These are phyloP conservation scores for Dryadula phaetusa DNA, from an alignment of 2,888 invertebrate species.

Conservation along the genomic window DNA sequence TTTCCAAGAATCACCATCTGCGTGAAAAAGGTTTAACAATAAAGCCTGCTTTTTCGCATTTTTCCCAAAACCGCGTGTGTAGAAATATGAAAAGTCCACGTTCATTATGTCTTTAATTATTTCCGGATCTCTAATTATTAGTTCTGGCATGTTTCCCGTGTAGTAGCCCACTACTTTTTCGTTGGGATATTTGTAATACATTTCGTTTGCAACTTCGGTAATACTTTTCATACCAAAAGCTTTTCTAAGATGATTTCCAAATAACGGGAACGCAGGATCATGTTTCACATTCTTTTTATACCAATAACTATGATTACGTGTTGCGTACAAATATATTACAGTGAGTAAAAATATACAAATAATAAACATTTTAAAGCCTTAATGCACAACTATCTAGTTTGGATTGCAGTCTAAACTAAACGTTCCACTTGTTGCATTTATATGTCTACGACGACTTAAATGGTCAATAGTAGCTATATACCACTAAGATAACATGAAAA, in stretches of 20 bases:
- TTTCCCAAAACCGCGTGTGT: constrained; percentile 48
- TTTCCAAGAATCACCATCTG: constrained; percentile 69
- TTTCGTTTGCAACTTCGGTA: constrained; percentile 51
- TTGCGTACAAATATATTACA: constrained; percentile 34
- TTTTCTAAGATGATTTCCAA: constrained; percentile 60
- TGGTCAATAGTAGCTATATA: background rate
- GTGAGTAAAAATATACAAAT: constrained; percentile 19
- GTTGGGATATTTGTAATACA: constrained; percentile 46
- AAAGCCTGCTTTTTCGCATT: constrained; percentile 53
- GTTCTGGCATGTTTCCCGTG: constrained; percentile 59
- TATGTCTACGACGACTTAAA: background rate
- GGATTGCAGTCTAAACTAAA: background rate
- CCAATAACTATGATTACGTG: constrained; percentile 56
- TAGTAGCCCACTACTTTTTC: constrained; percentile 61
- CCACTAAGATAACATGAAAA: background rate
- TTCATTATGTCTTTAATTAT: constrained; percentile 59
- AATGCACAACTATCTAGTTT: background rate
- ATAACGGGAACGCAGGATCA: constrained; percentile 58
- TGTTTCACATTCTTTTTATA: constrained; percentile 59
- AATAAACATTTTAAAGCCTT: constrained; percentile 21
- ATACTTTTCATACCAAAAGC: constrained; percentile 54
- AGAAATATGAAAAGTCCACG: constrained; percentile 62
- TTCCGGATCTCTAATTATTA: constrained; percentile 64
- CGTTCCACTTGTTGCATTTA: background rate
- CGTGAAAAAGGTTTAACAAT: constrained; percentile 59